phyloP scores from a whole-genome alignment of 1,140 invertebrate genomes.

The Solenopsis invicta region DNA sequence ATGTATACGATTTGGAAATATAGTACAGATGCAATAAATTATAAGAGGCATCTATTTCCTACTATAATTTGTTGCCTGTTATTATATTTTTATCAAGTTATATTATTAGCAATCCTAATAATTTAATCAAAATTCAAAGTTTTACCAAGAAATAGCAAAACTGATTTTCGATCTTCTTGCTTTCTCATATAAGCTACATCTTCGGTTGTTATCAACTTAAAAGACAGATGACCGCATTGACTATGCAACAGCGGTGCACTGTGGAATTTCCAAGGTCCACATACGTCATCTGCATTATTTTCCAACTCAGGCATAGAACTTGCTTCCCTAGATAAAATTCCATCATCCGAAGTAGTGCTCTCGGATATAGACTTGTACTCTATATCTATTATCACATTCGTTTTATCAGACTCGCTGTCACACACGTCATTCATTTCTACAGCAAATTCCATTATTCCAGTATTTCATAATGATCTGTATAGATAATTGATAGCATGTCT shows the following conservation, averaged over 20 bases:
- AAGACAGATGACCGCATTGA: slow-evolving; percentile 58
- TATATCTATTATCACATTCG: slow-evolving; percentile 46
- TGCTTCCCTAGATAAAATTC: slow-evolving; percentile 20
- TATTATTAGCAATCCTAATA: slow-evolving; percentile 29
- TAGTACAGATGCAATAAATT: not conserved
- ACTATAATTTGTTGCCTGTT: no score
- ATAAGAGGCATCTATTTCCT: not conserved
- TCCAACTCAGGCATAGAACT: slow-evolving; percentile 62
- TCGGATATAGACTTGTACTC: slow-evolving; percentile 72
- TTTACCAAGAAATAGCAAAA: slow-evolving; percentile 77
- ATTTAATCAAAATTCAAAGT: slow-evolving; percentile 3
- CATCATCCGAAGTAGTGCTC: slow-evolving; percentile 7
- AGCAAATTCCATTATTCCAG: not conserved
- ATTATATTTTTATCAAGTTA: not conserved
- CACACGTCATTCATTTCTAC: slow-evolving; percentile 17
- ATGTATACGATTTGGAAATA: not conserved
- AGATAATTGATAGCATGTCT: slow-evolving; percentile 5
- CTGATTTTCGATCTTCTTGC: slow-evolving; percentile 67
- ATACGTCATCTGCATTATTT: slow-evolving; percentile 75
- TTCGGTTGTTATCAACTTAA: slow-evolving; percentile 74
- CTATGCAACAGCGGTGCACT: slow-evolving; percentile 69
- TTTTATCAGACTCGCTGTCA: slow-evolving; percentile 19
- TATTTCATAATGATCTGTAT: not conserved
- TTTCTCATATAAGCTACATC: slow-evolving; percentile 74
- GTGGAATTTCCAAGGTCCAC: slow-evolving; percentile 74